Evolutionary conservation across 2,888 invertebrate species (phyloP), one percentile per base, ranked within the genome.

Genomic region (Drosophila tripunctata): DNA sequence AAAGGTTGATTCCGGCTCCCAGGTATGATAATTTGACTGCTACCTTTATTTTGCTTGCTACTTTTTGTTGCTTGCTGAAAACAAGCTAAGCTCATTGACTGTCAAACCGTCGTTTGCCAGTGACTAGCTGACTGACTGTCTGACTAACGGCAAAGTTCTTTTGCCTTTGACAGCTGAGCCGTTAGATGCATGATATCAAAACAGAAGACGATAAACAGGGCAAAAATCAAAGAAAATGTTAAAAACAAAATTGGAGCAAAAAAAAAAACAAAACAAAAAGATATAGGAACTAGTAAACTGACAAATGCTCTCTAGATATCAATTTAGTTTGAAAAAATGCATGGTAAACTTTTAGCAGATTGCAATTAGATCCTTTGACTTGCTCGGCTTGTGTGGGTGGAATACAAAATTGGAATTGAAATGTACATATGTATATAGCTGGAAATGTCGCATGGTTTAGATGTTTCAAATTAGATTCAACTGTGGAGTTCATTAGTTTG

Each of bases 161-260:
- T 70, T 74, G 60, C 51, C 71, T 78, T 70, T 78, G 80, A 85
- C 82, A 85, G 75, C 71, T 64, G 31, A 60, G 55, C 48, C 19
- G 54, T 43, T 40, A 27, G 62, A 52, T 52, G 50, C 33, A 24
- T 22, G 54, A 33, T 10, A 14, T 14, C 36, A 31, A 10, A 41
- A 24, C 10, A 24, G 14, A 22, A 54, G n/a, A 10, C 27, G 24
- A 22, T 24, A 33, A 19, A 36, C 2, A 22, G 27, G 43, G 17
- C 30, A 12, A 24, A 35, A 40, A 45, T 21, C n/a, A 40, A 54
- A 50, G 24, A 43, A 30, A 47, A 41, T 21, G 33, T n/a, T n/a
- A 17, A 24, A 33, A 44, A 33, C 31, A 17, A 3, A 27, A n/a
- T n/a, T n/a, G n/a, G n/a, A n/a, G 31, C 6, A 5, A 8, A 2